Evolutionary conservation across 1,140 invertebrate species (phyloP).

Genomic region (Papilio aristodemus): DNA sequence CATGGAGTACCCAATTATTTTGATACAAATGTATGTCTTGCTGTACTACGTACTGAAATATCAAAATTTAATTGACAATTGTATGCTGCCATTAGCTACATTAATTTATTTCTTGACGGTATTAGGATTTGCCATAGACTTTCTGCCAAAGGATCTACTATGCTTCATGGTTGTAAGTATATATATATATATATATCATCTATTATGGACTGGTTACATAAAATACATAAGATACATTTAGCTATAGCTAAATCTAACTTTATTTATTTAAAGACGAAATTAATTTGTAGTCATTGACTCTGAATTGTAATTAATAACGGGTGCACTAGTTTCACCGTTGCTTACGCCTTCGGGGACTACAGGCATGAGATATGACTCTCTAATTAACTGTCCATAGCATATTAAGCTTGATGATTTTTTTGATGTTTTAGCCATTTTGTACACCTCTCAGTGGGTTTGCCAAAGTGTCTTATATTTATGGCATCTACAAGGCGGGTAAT

Average conservation of each 20-base stretch:
- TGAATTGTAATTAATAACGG: too few relatives aligned
- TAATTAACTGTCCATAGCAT: neutral
- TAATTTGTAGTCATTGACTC: too few relatives aligned
- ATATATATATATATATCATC: constrained; percentile 20
- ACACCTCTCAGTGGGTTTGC: constrained; percentile 86
- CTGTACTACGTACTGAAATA: constrained; percentile 84
- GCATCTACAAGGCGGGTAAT: constrained; percentile 83
- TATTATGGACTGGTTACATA: constrained; percentile 29
- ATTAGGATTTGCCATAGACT: constrained; percentile 73
- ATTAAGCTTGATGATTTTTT: constrained; percentile 22
- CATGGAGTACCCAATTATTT: constrained; percentile 87
- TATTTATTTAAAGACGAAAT: too few relatives aligned
- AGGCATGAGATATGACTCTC: too few relatives aligned
- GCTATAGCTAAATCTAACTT: too few relatives aligned
- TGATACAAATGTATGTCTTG: constrained; percentile 85
- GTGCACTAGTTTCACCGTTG: too few relatives aligned
- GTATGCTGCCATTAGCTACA: constrained; percentile 57
- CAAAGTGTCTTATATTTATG: constrained; percentile 84
- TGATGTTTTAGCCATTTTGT: constrained; percentile 82
- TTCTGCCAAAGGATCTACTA: constrained; percentile 81
- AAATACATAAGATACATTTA: too few relatives aligned
- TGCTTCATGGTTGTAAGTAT: constrained; percentile 83
- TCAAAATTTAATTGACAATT: constrained; percentile 75
- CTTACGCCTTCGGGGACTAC: too few relatives aligned
- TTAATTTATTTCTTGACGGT: constrained; percentile 78